These are phyloP conservation scores for Drosophila stalkeri DNA, from an alignment of 2,888 invertebrate species.

Conservation along the genomic window DNA sequence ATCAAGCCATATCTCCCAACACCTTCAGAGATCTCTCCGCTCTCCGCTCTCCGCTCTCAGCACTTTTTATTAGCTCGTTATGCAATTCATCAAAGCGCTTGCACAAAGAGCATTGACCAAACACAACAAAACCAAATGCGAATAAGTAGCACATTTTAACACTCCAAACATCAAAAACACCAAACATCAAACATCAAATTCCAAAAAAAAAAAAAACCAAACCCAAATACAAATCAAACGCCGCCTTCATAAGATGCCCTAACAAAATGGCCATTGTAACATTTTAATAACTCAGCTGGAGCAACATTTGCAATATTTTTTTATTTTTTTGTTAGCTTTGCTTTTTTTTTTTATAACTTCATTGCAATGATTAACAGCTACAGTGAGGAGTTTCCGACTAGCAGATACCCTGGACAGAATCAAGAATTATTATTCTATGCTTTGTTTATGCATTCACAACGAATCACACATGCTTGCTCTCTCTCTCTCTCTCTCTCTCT, in stretches of 20 bases:
- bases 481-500: no score
- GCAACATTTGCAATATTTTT: slow-evolving; percentile 2
- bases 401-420: neutral
- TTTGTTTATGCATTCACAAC: neutral
- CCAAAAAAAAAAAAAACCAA: neutral
- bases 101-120: slow-evolving; percentile 20
- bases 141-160: slow-evolving; percentile 29
- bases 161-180: slow-evolving; percentile 7
- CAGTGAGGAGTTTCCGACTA: neutral
- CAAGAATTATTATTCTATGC: neutral
- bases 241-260: slow-evolving; percentile 4
- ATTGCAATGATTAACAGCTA: neutral
- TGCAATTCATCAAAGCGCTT: slow-evolving; percentile 60
- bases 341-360: neutral
- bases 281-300: neutral
- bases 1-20: neutral
- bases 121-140: slow-evolving; percentile 9
- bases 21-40: neutral
- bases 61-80: slow-evolving; percentile 60
- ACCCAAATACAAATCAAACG: slow-evolving; percentile 1
- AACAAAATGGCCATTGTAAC: neutral
- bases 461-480: neutral
- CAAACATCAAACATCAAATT: neutral
- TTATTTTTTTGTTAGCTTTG: neutral
- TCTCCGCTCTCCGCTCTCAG: neutral